A percentile compares a stretch with the other conserved stretches of the same genome.
phyloP scores from a whole-genome alignment of 2,888 invertebrate genomes.

The Thereva unica region DNA sequence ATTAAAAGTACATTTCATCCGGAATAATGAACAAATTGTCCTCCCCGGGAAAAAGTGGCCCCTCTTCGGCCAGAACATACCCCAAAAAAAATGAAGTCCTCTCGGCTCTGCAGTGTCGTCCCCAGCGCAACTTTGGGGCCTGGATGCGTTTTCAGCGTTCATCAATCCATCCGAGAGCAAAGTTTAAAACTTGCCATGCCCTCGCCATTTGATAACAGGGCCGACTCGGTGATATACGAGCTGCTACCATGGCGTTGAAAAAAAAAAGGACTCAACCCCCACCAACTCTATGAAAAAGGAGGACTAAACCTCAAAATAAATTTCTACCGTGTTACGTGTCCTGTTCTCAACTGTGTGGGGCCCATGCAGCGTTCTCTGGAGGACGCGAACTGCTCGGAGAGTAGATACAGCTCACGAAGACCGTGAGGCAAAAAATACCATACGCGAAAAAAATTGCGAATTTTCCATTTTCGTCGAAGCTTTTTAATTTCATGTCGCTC shows the following conservation, averaged over 20 bases:
- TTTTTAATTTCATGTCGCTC: slow-evolving; percentile 33
- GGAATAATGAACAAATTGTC: slow-evolving; percentile 31
- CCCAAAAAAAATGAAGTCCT: neutral
- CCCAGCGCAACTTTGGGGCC: neutral
- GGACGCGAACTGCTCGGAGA: too few relatives aligned
- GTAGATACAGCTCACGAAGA: neutral
- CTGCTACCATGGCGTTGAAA: neutral
- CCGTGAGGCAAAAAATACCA: neutral
- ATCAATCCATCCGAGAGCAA: slow-evolving; percentile 23
- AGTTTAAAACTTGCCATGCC: slow-evolving; percentile 27
- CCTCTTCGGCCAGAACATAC: neutral
- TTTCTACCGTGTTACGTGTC: slow-evolving; percentile 7
- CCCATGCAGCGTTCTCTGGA: neutral
- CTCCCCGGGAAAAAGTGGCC: slow-evolving; percentile 11
- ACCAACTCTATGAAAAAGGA: slow-evolving; percentile 14
- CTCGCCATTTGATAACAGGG: slow-evolving; percentile 24
- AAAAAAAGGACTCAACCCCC: too few relatives aligned
- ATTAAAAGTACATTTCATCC: slow-evolving; percentile 31
- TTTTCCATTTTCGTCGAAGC: slow-evolving; percentile 23
- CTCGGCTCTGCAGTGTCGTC: neutral
- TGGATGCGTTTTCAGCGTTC: slow-evolving; percentile 16
- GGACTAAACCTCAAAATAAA: slow-evolving; percentile 31
- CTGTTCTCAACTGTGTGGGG: neutral
- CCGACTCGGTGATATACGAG: slow-evolving; percentile 4
- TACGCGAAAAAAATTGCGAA: slow-evolving; percentile 15